phyloP scores from a whole-genome alignment of 2,888 invertebrate genomes.

The Miltochrista miniata region DNA sequence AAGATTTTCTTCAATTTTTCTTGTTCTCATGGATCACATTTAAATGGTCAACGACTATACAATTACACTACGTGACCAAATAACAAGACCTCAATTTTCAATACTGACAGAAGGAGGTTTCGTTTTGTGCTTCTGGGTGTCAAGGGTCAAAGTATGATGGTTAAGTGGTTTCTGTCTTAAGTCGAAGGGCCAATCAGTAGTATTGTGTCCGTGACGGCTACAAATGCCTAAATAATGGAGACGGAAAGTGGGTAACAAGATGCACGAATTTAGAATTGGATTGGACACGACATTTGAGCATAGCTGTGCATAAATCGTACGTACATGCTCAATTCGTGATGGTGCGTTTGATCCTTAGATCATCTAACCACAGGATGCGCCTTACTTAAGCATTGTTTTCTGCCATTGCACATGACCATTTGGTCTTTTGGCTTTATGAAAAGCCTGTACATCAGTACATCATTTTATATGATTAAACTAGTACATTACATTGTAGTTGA shows the following conservation, averaged over 20 bases:
- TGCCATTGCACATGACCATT: no score
- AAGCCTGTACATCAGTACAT: no score
- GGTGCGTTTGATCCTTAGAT: no score
- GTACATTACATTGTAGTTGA: no score
- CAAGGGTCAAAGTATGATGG: constrained; percentile 43
- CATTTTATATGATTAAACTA: no score
- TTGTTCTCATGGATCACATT: constrained; percentile 30
- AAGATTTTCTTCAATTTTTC: constrained; percentile 15
- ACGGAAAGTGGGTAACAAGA: constrained; percentile 40
- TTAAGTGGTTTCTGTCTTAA: constrained; percentile 36
- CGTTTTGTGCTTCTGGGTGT: constrained; percentile 18
- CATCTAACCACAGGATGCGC: no score
- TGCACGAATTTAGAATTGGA: constrained; percentile 19
- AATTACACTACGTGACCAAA: constrained; percentile 12
- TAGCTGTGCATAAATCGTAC: not conserved
- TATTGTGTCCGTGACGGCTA: constrained; percentile 63
- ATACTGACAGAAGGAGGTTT: constrained; percentile 9
- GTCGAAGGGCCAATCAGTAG: constrained; percentile 62
- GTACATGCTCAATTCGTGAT: not conserved
- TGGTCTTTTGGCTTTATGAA: no score
- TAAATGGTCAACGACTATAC: constrained; percentile 25
- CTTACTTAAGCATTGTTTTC: no score
- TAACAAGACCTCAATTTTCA: constrained; percentile 17
- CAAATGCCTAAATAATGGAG: constrained; percentile 66
- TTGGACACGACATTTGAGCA: constrained; percentile 39